Conservation (phyloP, 2,888 invertebrate species). For the Hypercompe scribonia region DNA sequence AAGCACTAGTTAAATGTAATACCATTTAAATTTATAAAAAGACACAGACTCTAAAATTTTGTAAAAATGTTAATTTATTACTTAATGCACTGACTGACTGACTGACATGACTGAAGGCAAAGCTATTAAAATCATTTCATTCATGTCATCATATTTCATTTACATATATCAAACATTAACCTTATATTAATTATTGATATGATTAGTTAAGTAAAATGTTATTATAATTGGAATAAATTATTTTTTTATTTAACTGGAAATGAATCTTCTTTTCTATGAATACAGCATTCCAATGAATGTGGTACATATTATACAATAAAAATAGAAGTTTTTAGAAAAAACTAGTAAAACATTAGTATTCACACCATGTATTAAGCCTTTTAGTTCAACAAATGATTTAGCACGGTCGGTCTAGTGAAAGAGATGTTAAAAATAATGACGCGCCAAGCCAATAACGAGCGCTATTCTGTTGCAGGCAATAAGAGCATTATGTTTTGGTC, state of each 20-base stretch:
- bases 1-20: background rate
- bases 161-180: background rate
- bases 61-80: background rate
- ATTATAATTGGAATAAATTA: background rate
- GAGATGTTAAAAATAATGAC: conserved; percentile 52
- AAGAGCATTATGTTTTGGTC: conserved; percentile 59
- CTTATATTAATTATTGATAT: background rate
- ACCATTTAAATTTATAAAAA: background rate
- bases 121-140: background rate
- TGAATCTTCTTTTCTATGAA: too few species aligned
- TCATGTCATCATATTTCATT: background rate
- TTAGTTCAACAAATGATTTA: conserved; percentile 38
- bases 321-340: background rate
- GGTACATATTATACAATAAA: too few species aligned
- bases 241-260: too few species aligned
- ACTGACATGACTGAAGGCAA: background rate
- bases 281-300: too few species aligned
- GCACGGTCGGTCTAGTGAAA: conserved; percentile 33
- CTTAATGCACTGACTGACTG: too few species aligned
- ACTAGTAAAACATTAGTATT: conserved; percentile 8
- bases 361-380: conserved; percentile 25
- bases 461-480: conserved; percentile 55
- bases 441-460: conserved; percentile 55
- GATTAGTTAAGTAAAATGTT: background rate
- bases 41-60: background rate